Conservation (phyloP, 2,113 vertebrate species). For the Grammomys surdaster region DNA sequence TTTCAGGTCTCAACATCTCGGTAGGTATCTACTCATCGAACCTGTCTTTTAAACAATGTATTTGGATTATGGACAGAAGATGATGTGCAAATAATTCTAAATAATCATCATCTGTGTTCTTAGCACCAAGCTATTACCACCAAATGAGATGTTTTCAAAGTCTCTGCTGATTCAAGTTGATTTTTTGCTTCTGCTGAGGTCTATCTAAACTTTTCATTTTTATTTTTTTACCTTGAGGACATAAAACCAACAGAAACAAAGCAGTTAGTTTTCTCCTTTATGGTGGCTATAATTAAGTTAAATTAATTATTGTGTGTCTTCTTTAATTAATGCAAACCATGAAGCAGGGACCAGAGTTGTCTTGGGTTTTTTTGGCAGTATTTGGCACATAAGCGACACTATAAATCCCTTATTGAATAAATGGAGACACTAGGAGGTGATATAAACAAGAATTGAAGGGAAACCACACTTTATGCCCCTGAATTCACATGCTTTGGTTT, state of each 20-base stretch:
- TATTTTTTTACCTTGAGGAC: background rate
- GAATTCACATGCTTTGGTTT: background rate
- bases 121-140: background rate
- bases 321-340: background rate
- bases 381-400: background rate
- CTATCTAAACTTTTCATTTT: background rate
- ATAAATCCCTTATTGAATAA: background rate
- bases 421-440: background rate
- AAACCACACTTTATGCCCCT: background rate
- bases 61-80: background rate
- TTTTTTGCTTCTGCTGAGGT: background rate
- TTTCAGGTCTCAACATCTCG: background rate
- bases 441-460: background rate
- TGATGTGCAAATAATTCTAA: background rate
- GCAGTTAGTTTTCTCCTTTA: background rate
- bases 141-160: background rate
- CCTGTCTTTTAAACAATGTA: background rate
- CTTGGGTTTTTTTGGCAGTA: background rate
- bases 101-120: background rate
- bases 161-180: background rate
- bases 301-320: background rate
- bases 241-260: background rate
- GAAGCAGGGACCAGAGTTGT: background rate
- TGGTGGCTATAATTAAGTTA: background rate
- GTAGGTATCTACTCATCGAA: background rate